Percentiles rank a stretch among this genome's conserved stretches.
These are phyloP conservation scores for Mylabris phalerata DNA, from an alignment of 1,140 invertebrate species.

Conservation along the genomic window DNA sequence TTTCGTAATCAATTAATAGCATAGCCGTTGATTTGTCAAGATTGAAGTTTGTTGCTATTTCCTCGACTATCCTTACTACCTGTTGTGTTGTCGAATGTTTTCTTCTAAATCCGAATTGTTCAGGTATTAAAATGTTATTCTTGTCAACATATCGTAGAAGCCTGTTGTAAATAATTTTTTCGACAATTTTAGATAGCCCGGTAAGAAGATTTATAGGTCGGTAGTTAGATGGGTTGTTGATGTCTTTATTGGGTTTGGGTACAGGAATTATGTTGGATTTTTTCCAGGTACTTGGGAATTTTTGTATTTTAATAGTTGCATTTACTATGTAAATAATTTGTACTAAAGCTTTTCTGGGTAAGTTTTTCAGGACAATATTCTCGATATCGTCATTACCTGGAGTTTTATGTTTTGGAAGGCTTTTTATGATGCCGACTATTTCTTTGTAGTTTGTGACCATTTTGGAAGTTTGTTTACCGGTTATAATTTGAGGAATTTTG, in stretches of 20 bases:
- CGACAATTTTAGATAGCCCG: conserved; percentile 21
- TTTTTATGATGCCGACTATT: no score
- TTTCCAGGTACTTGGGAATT: conserved; percentile 38
- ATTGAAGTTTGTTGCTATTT: background rate
- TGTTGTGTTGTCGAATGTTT: background rate
- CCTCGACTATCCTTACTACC: background rate
- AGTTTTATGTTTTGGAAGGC: no score
- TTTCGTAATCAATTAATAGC: conserved; percentile 20
- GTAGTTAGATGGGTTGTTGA: background rate
- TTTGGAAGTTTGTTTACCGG: no score
- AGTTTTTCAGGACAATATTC: no score
- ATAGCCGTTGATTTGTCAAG: background rate
- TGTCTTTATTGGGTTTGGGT: conserved; percentile 36
- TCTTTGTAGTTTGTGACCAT: no score
- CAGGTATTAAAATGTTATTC: background rate
- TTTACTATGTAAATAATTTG: no score
- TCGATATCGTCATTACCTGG: no score
- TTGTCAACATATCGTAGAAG: background rate
- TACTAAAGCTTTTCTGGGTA: no score
- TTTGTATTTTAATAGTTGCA: no score
- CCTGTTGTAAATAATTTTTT: conserved; percentile 19
- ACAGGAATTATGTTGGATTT: conserved; percentile 37
- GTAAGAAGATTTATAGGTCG: conserved; percentile 29
- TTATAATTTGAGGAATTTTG: no score
- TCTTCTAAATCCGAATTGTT: conserved; percentile 10